Evolutionary conservation across 2,797 vertebrate genomes (phyloP).

Genomic region (Betta splendens): DNA sequence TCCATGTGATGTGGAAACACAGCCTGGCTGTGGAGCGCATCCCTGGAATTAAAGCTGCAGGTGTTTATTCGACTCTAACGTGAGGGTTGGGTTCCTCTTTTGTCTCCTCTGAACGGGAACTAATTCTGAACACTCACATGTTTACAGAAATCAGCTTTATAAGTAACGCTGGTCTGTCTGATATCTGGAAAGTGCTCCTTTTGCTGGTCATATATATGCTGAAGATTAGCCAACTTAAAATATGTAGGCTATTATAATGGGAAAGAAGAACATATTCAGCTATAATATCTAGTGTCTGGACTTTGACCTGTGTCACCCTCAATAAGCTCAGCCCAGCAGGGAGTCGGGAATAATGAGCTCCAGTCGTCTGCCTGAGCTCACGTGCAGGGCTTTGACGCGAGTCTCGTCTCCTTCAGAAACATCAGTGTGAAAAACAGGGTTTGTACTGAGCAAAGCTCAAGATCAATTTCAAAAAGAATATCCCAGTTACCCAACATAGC

Average conservation of each 20-base stretch:
- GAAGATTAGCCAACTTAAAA: no score
- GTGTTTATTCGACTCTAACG: not conserved
- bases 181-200: no score
- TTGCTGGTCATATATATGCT: no score
- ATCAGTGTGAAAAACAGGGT: not conserved
- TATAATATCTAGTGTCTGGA: not conserved
- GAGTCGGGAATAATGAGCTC: not conserved
- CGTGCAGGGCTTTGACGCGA: no score
- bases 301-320: not conserved
- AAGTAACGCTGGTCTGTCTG: no score
- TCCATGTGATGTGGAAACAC: constrained; percentile 7
- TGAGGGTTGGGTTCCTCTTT: no score
- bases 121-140: no score
- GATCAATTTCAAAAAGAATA: not conserved
- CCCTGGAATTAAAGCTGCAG: not conserved
- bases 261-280: not conserved
- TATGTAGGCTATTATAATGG: no score
- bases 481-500: not conserved
- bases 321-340: not conserved
- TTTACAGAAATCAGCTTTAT: no score
- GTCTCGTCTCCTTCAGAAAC: not conserved
- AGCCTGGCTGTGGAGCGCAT: not conserved
- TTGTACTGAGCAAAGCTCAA: not conserved
- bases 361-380: not conserved
- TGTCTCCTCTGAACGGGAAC: no score